phyloP scores from a whole-genome alignment of 2,888 invertebrate genomes.

The Acleris cristana region DNA sequence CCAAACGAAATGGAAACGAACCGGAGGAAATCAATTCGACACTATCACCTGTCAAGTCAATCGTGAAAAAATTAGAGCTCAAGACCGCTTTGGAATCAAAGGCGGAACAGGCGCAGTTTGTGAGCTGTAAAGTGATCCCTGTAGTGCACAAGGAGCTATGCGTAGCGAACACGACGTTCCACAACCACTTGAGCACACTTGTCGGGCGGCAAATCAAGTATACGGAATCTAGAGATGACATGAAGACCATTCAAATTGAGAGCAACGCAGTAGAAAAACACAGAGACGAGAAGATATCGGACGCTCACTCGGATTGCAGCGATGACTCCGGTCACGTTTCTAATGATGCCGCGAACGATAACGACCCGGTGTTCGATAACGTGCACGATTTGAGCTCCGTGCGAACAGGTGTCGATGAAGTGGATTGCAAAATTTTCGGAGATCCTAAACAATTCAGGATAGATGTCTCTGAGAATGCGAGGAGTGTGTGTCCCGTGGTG shows the following conservation, averaged over 20 bases:
- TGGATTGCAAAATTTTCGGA: constrained; percentile 70
- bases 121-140: constrained; percentile 78
- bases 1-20: constrained; percentile 69
- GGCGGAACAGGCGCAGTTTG: constrained; percentile 67
- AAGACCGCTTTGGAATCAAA: constrained; percentile 75
- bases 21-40: constrained; percentile 64
- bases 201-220: constrained; percentile 78
- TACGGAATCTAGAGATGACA: constrained; percentile 71
- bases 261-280: constrained; percentile 67
- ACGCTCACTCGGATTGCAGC: constrained; percentile 88
- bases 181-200: constrained; percentile 81
- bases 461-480: constrained; percentile 68
- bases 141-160: constrained; percentile 76
- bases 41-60: constrained; percentile 77
- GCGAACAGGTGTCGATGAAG: constrained; percentile 60
- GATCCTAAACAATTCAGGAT: constrained; percentile 72
- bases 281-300: constrained; percentile 79
- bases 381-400: constrained; percentile 63
- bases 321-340: constrained; percentile 93
- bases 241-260: constrained; percentile 67
- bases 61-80: constrained; percentile 79
- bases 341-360: constrained; percentile 90
- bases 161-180: constrained; percentile 77
- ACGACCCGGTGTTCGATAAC: constrained; percentile 76
- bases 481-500: constrained; percentile 76